Percentiles rank a stretch among this genome's conserved stretches.
Evolutionary conservation across 2,113 vertebrate genomes (phyloP).

Genomic region (Centrocercus urophasianus): DNA sequence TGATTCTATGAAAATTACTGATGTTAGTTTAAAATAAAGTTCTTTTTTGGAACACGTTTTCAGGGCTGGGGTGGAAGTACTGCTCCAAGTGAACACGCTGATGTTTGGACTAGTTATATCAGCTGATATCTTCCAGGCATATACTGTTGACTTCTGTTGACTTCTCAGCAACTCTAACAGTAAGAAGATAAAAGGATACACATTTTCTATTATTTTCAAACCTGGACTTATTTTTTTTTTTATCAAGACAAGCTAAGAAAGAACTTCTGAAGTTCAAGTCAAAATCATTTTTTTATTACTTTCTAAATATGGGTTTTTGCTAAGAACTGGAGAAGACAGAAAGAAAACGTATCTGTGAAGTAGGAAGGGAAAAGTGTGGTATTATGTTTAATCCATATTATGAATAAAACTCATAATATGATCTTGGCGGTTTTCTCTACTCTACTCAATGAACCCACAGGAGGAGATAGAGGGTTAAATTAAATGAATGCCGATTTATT

Average conservation of each 20-base stretch:
- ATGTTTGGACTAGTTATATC: not conserved
- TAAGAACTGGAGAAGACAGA: not conserved
- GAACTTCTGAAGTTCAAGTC: not conserved
- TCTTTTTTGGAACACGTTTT: not conserved
- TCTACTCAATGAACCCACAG: not conserved
- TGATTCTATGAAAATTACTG: not conserved
- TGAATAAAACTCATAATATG: not conserved
- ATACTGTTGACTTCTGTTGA: not conserved
- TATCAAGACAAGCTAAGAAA: not conserved
- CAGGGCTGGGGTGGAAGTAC: not conserved
- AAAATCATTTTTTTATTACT: not conserved
- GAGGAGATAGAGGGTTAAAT: not conserved
- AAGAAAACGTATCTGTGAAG: not conserved
- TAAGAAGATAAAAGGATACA: not conserved
- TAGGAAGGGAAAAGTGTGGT: not conserved
- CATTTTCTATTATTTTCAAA: not conserved
- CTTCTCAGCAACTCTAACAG: not conserved
- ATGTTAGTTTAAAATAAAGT: not conserved
- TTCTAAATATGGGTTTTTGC: not conserved
- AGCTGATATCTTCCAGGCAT: not conserved
- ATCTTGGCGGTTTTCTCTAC: not conserved
- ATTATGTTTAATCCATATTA: not conserved
- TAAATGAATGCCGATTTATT: not conserved
- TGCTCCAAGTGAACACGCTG: not conserved
- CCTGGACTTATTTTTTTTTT: not conserved